Evolutionary conservation across 2,113 vertebrate genomes (phyloP).

Genomic region (Rhynchopsitta pachyrhyncha): DNA sequence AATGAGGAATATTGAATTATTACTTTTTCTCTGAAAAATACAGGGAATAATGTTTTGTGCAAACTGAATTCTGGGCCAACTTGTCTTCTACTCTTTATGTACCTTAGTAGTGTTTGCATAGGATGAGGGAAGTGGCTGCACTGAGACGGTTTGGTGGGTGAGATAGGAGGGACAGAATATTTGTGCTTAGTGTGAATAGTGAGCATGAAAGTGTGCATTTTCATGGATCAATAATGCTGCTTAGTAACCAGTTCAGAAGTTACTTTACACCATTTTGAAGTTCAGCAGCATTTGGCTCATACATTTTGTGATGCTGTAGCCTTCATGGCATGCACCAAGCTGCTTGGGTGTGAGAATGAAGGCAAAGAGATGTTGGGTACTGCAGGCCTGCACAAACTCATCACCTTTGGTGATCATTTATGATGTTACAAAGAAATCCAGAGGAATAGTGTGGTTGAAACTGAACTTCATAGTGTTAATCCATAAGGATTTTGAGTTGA

Average conservation of each 20-base stretch:
- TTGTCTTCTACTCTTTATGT: neutral
- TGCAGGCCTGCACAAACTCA: neutral
- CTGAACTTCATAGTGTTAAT: slow-evolving; percentile 1
- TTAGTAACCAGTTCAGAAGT: neutral
- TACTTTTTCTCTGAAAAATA: neutral
- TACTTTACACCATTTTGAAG: neutral
- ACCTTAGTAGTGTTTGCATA: neutral
- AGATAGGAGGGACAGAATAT: neutral
- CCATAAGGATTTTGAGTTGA: neutral
- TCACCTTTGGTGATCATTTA: neutral
- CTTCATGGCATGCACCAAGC: neutral
- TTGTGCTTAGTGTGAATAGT: neutral
- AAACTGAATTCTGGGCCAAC: neutral
- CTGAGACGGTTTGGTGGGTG: neutral
- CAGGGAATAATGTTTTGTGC: neutral
- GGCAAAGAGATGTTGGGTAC: neutral
- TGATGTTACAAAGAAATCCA: neutral
- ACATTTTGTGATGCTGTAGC: neutral
- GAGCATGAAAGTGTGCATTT: neutral
- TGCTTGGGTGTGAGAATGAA: neutral
- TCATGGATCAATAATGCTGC: rapidly evolving
- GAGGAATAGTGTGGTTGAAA: neutral
- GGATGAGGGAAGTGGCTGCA: neutral
- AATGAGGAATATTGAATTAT: neutral
- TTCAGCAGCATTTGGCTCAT: neutral